Base-by-base conservation (phyloP, 2,113 vertebrate species). In the Calidris pugnax region DNA sequence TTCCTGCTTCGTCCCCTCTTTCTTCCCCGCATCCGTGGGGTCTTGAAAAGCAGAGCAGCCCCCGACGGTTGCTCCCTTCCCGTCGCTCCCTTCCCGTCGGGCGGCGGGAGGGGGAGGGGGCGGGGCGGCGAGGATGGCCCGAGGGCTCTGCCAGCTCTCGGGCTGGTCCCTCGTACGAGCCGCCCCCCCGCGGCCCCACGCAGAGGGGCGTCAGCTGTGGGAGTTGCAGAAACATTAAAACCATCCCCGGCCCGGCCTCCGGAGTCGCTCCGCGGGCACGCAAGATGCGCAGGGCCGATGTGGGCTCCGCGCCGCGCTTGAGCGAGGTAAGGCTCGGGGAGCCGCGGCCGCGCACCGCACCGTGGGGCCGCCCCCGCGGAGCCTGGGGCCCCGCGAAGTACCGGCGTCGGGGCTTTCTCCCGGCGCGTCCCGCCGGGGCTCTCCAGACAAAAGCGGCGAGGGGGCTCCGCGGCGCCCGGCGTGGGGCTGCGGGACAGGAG, bases 321-420 rank as follows among this genome's bases (percentile, higher is more conserved):
- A 87, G 81, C 77, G 26, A 96, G 93, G 93, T 96, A 75, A 95
- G 91, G 57, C 23, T 50, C 4, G 63, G 82, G 50, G 27, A 41
- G 37, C 59, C 30, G 67, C 51, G 68, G 39, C 57, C 50, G 64
- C 45, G 67, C 59, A 30, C 28, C n/a, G 55, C 37, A 10, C 32
- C 60, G 45, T 10, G 47, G 48, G 57, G 33, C n/a, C 63, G 64
- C 12, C 62, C 55, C 24, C 50, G 55, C 77, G n/a, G 22, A 35
- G 27, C 26, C 37, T 4, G 37, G 24, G 21, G 35, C 55, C 20
- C 41, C 37, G 30, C 43, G 6, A 24, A 30, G 45, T 23, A 7
- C 66, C 53, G 5, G 76, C 43, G n/a, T 48, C 9, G 76, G 41
- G 14, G 22, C 12, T 53, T 41, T 22, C 19, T 18, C 35, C 35